Base-by-base conservation (phyloP, 2,888 invertebrate species). In the Troides aeacus region DNA sequence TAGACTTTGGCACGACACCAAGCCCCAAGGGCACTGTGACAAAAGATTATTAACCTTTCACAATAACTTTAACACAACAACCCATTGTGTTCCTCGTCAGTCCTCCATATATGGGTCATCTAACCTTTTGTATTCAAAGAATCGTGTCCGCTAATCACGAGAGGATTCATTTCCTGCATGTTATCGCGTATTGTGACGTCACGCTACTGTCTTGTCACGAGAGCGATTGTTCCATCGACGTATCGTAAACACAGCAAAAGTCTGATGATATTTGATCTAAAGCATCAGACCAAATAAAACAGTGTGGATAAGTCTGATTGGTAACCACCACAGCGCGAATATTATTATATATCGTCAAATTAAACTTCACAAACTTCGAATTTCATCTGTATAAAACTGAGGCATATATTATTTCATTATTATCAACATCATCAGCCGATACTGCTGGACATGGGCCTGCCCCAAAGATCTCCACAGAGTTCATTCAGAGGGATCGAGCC, bases 1-100 rank as follows among this genome's bases (percentile, higher is more conserved):
- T 76, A 72, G 77, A 72, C 69, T 62, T 60, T 77, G 77, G 75
- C 78, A 23, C 18, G 58, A 46, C 60, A 74, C 78, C 80, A 17
- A 78, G 68, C 67, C 50, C 64, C 64, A 78, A 79, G 79, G 79
- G 78, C 74, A 76, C 59, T 24, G 74, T 73, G 76, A 86, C 86
- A 85, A 87, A 85, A 80, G 83, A 85, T 80, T 82, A 75, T 83
- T 84, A 84, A 85, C 88, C 87, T 84, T 74, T 80, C 74, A 77
- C 77, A 74, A 73, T 50, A 58, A n/a, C 62, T 56, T 59, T 58
- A 65, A 46, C 17, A 57, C 69, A 66, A 66, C 21, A 62, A n/a
- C 61, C 66, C 63, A 70, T 70, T 70, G 70, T 69, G 21, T 24
- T 23, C 12, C 30, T 18, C 15, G 23, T 36, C 62, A 50, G 30